phyloP scores from a whole-genome alignment of 2,113 vertebrate genomes.

The Sigmodon hispidus region DNA sequence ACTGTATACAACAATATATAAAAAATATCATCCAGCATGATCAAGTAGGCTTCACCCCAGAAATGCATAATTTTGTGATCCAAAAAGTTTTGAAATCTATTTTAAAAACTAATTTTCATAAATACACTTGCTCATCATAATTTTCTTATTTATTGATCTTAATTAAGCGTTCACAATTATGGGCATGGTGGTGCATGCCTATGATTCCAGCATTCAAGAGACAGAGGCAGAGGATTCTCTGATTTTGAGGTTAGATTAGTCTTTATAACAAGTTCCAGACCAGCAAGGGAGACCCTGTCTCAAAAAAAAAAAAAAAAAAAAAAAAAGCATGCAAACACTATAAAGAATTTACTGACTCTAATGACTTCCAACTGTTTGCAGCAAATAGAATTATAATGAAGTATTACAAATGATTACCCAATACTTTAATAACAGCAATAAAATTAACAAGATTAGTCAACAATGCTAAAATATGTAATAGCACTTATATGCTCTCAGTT shows the following conservation, averaged over 20 bases:
- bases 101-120: not conserved
- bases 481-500: not conserved
- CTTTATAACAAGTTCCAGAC: not conserved
- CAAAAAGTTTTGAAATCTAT: not conserved
- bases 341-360: not conserved
- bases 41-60: too few relatives aligned
- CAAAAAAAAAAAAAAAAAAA: not conserved
- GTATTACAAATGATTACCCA: constrained; percentile 20
- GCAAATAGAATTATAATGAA: constrained; percentile 30
- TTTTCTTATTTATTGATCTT: constrained; percentile 21
- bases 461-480: not conserved
- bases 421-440: constrained; percentile 36
- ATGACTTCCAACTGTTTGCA: constrained; percentile 46
- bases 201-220: not conserved
- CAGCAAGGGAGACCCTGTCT: not conserved
- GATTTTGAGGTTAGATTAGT: not conserved
- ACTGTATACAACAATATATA: too few relatives aligned
- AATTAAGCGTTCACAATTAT: not conserved
- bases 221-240: not conserved
- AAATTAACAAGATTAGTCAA: constrained; percentile 25
- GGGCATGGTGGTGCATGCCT: not conserved
- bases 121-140: not conserved
- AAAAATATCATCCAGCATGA: too few relatives aligned
- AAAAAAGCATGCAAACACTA: not conserved
- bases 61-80: constrained; percentile 19